A percentile compares a stretch with the other conserved stretches of the same genome.
Evolutionary conservation across 1,140 invertebrate genomes (phyloP).

Genomic region (Schlechtendalia chinensis): DNA sequence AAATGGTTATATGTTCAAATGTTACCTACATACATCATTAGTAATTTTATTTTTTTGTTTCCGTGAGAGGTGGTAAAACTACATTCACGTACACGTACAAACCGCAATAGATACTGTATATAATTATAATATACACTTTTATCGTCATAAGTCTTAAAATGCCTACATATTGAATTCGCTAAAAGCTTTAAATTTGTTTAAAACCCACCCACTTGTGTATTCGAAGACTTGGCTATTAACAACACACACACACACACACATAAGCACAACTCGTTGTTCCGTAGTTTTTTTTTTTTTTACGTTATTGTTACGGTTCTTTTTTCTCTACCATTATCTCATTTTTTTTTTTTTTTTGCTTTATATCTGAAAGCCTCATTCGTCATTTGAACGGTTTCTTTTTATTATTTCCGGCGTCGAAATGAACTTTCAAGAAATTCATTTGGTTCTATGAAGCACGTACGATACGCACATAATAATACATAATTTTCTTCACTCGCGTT

Average conservation of each 20-base stretch:
- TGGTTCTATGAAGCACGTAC: neutral
- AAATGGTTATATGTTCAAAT: neutral
- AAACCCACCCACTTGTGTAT: neutral
- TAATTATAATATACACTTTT: neutral
- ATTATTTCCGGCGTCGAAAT: neutral
- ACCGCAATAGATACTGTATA: no score
- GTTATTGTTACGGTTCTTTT: neutral
- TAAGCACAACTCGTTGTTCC: neutral
- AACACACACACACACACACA: neutral
- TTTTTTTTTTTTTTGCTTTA: neutral
- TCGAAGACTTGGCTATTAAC: neutral
- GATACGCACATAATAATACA: neutral
- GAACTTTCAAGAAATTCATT: neutral
- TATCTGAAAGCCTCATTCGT: neutral
- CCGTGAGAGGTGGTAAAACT: neutral
- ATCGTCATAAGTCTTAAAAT: neutral
- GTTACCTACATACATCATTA: no score
- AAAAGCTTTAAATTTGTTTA: neutral
- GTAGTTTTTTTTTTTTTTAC: neutral
- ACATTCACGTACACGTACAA: neutral
- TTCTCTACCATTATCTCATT: neutral
- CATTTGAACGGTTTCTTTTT: neutral
- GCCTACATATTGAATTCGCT: constrained; percentile 9
- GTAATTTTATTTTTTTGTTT: neutral
- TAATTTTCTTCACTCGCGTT: neutral